phyloP scores from a whole-genome alignment of 2,113 vertebrate genomes.

The Labeo rohita region DNA sequence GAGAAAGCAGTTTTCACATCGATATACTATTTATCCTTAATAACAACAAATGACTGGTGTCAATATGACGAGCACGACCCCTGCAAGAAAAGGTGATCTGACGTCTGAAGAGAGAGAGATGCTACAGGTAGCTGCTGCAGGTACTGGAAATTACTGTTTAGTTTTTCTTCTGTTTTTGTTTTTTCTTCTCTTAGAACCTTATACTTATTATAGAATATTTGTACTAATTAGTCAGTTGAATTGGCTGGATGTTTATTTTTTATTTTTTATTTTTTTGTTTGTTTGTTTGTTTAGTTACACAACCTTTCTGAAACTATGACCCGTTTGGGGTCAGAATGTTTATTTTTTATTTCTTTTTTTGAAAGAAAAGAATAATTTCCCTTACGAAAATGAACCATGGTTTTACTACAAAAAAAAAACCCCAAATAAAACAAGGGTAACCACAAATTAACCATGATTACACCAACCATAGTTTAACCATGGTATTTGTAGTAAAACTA shows the following conservation, averaged over 20 bases:
- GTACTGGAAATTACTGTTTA: conserved; percentile 47
- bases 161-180: neutral
- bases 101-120: conserved; percentile 80
- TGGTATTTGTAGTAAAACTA: too few relatives aligned
- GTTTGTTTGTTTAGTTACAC: neutral
- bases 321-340: too few relatives aligned
- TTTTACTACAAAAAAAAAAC: too few relatives aligned
- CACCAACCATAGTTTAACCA: too few relatives aligned
- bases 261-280: too few relatives aligned
- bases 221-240: neutral
- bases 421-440: too few relatives aligned
- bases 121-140: conserved; percentile 75
- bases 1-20: neutral
- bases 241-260: neutral
- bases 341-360: too few relatives aligned
- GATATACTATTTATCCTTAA: neutral
- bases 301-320: too few relatives aligned
- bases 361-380: too few relatives aligned
- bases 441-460: too few relatives aligned
- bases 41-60: neutral
- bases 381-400: too few relatives aligned
- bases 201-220: neutral
- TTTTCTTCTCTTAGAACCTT: neutral
- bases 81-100: conserved; percentile 77
- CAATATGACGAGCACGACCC: conserved; percentile 69